Evolutionary conservation across 2,113 vertebrate genomes (phyloP), one percentile per base, ranked within the genome.

Genomic region (Peromyscus leucopus): DNA sequence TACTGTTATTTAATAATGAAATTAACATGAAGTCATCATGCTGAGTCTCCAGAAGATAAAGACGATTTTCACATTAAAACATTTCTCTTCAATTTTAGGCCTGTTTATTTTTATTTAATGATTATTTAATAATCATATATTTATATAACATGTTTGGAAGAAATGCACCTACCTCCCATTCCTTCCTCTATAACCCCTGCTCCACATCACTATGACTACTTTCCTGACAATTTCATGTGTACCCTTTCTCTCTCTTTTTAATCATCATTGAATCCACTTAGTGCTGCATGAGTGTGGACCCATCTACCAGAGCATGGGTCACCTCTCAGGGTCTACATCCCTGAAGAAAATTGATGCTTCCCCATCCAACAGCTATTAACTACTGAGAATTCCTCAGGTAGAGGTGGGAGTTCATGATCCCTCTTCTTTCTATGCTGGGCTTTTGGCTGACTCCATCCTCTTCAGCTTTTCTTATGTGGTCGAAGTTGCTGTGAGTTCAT

Each of bases 131-230:
- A 42, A 17, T 63, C 26, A 16, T 5, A 84, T 42, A 26, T 4
- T 6, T 15, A 84, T 8, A 28, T 42, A 17, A 63, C 57, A 17
- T 84, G 1, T 42, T 84, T 63, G 24, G n/a, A 61, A 63, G 0
- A 42, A 42, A 39, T 7, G 0, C 28, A 83, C 3, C 11, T 76
- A 83, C 3, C 11, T 76, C 24, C 1, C 12, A 28, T 76, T 76
- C 39, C 24, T 39, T 39, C 7, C 13, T 7, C 19, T 24, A 5
- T 7, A 83, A 61, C 13, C 7, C 3, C 11, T 36, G 7, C 11
- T 7, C 59, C 4, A 0, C 0, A 1, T 31, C 59, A 63, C 1
- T 5, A 63, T 3, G 15, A 42, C 42, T 63, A 39, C 0, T 63
- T 84, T 7, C 12, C 0, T 84, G 82, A 46, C 39, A 85, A 65